A percentile compares a stretch with the other conserved stretches of the same genome.
These are phyloP conservation scores for Sinocyclocheilus anophthalmus DNA, from an alignment of 2,113 vertebrate genomes.

Conservation along the genomic window DNA sequence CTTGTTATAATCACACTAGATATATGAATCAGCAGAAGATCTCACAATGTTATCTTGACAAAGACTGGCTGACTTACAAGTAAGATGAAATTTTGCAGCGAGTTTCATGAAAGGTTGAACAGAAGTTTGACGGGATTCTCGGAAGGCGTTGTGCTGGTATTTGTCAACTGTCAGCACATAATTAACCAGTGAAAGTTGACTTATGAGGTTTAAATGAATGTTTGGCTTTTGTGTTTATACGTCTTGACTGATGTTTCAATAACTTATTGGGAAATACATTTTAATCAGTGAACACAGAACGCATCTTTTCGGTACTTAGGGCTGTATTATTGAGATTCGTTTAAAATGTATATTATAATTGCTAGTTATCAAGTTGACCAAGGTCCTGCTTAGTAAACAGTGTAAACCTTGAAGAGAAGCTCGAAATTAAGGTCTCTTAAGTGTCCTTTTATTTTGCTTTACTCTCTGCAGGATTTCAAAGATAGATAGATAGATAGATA, in stretches of 20 bases:
- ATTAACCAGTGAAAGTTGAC: conserved; percentile 26
- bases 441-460: background rate
- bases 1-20: background rate
- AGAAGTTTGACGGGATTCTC: background rate
- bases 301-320: background rate
- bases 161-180: conserved; percentile 16
- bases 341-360: background rate
- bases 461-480: background rate
- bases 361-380: background rate
- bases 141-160: background rate
- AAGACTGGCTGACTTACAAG: background rate
- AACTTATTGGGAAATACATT: background rate
- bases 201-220: conserved; percentile 28
- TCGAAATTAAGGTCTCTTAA: background rate
- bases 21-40: background rate
- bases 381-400: background rate
- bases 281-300: background rate
- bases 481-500: background rate
- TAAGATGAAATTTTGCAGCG: background rate
- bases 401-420: background rate
- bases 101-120: conserved; percentile 5
- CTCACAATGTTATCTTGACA: background rate
- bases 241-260: conserved; percentile 11
- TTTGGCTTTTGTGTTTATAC: conserved; percentile 32
- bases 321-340: background rate